phyloP scores from a whole-genome alignment of 1,140 invertebrate species.

The Propsilocerus akamusi region DNA sequence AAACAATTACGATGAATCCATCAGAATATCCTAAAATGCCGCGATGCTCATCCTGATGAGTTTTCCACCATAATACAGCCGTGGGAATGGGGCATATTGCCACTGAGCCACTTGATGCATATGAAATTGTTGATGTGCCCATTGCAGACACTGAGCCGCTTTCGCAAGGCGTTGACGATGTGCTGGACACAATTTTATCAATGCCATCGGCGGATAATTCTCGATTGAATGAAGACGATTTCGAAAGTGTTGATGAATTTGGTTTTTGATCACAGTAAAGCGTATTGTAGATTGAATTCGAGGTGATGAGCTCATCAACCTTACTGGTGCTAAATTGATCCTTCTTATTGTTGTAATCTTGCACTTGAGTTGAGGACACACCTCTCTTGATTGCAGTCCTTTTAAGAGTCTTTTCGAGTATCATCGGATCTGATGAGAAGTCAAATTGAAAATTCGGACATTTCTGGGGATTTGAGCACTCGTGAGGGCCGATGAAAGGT shows the following conservation, averaged over 20 bases:
- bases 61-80: constrained; percentile 52
- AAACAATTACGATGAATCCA: constrained; percentile 47
- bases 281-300: neutral
- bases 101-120: constrained; percentile 26
- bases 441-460: constrained; percentile 16
- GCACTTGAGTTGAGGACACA: neutral
- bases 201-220: constrained; percentile 3
- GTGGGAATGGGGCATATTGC: constrained; percentile 33
- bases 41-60: constrained; percentile 28
- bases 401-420: neutral
- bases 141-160: constrained; percentile 37
- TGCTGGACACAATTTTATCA: constrained; percentile 26
- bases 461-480: constrained; percentile 22
- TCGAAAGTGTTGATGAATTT: constrained; percentile 8
- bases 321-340: neutral
- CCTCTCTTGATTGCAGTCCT: too few relatives aligned
- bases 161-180: constrained; percentile 27
- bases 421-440: neutral
- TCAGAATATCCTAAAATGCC: constrained; percentile 51
- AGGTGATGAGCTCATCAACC: neutral
- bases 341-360: neutral
- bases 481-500: constrained; percentile 22
- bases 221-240: constrained; percentile 16
- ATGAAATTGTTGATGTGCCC: constrained; percentile 30
- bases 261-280: constrained; percentile 6